Evolutionary conservation across 2,113 vertebrate genomes (phyloP), one percentile per base, ranked within the genome.

Genomic region (Dolichallabes microphthalmus): DNA sequence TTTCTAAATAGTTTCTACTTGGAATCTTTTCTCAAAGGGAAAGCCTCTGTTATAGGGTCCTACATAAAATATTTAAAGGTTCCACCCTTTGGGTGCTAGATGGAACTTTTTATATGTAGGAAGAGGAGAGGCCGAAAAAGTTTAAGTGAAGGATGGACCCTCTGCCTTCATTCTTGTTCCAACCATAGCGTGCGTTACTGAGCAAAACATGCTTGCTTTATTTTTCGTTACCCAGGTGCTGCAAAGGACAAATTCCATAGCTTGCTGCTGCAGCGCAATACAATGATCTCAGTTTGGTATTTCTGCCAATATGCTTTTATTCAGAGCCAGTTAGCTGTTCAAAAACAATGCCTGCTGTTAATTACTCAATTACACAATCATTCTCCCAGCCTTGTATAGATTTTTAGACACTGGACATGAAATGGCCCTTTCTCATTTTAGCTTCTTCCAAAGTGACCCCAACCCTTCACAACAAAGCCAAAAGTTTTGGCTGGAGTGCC

Each of bases 261-360:
- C 73, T 85, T 83, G 63, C 64, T 80, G 82, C 66, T 77, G 66
- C 71, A 80, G 52, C 9, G 52, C 76, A 83, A 85, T 82, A 61
- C 80, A 73, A 52, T 89, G 88, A 89, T 83, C 83, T 87, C 81
- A 89, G 73, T 85, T 85, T 87, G 83, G 57, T 85, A 60, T 85
- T 89, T 85, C 86, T 80, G 52, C 63, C 86, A 20, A 58, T 64
- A 85, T 39, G 55, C 82, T 80, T 82, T 87, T 80, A 82, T 78
- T 87, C 80, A 55, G 73, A 89, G 50, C 84, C 79, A 87, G 74
- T 80, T 76, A 87, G 50, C 86, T 84, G 81, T 87, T 89, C 68
- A 83, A 87, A 85, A 89, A 87, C 83, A 87, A 89, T 87, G 85
- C 83, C 88, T 86, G 84, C 88, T 87, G 83, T 79, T 89, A 89